Base-by-base conservation (phyloP, 1,140 invertebrate genomes). In the Babylonia areolata region DNA sequence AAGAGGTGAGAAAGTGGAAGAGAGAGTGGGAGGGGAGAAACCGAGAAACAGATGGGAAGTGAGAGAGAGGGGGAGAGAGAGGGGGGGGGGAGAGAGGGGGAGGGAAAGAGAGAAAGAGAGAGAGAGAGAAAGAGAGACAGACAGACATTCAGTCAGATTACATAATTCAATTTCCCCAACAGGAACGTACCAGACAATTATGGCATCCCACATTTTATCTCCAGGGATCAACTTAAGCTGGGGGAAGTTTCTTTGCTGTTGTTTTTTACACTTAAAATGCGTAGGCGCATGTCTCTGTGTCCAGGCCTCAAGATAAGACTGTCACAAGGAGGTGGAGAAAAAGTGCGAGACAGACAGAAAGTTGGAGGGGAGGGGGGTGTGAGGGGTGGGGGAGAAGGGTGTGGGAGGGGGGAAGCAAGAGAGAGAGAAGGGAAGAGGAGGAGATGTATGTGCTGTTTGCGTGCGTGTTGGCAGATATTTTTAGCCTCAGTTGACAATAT, bases 391-490 rank as follows among this genome's bases (percentile, higher is more conserved):
- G 58, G 39, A 69, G 69, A 35, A 83, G 80, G 71, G 85, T 40
- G 37, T 37, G 54, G 71, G 81, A 58, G n/a, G 31, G 46, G 28
- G 81, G 12, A 11, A 58, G 81, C 5, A 31, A 58, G 46, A 54
- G 81, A 58, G n/a, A 58, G 46, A 58, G 51, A 58, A 31, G 54
- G 85, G 46, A 37, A 86, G 85, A 80, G 46, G 20, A 20, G 20
- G 46, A 51, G 46, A 51, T n/a, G n/a, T n/a, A n/a, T n/a, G n/a
- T n/a, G n/a, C n/a, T n/a, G n/a, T n/a, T n/a, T n/a, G n/a, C n/a
- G n/a, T n/a, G n/a, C n/a, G n/a, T n/a, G n/a, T n/a, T n/a, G n/a
- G n/a, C n/a, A n/a, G n/a, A n/a, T n/a, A n/a, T n/a, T n/a, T n/a
- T n/a, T n/a, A n/a, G n/a, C n/a, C n/a, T n/a, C n/a, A n/a, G n/a